Percentiles rank a stretch among this genome's conserved stretches.
Conservation (phyloP, 2,113 vertebrate species). For the Hippocampus comes region DNA sequence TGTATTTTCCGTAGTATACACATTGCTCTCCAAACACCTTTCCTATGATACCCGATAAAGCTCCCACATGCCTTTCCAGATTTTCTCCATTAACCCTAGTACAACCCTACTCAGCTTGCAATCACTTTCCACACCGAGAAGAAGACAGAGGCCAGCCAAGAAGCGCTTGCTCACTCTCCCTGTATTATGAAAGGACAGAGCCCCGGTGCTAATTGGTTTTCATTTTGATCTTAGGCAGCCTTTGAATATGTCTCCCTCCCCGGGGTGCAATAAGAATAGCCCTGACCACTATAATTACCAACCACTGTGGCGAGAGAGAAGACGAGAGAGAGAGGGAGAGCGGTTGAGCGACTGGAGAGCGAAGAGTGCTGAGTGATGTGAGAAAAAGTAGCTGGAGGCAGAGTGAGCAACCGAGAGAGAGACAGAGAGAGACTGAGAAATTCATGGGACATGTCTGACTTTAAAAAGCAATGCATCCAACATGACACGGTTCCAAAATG, state of each 20-base stretch:
- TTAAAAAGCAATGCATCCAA: neutral
- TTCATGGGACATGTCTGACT: neutral
- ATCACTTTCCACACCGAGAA: constrained; percentile 21
- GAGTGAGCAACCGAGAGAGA: neutral
- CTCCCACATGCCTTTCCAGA: constrained; percentile 12
- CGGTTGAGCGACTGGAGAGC: constrained; percentile 16
- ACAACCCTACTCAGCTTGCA: constrained; percentile 13
- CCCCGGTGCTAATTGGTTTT: constrained; percentile 64
- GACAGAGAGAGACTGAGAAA: neutral
- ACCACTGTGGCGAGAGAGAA: constrained; percentile 25
- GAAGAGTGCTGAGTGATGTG: constrained; percentile 1
- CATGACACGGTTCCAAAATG: neutral
- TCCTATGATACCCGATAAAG: constrained; percentile 15
- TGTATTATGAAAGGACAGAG: constrained; percentile 54
- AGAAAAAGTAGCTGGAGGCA: constrained; percentile 7
- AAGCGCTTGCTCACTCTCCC: constrained; percentile 24
- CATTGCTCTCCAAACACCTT: constrained; percentile 7
- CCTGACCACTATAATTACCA: constrained; percentile 60
- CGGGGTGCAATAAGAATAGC: constrained; percentile 43
- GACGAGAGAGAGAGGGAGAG: constrained; percentile 23
- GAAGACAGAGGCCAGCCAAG: constrained; percentile 35
- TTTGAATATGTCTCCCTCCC: constrained; percentile 59
- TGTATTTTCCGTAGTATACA: constrained; percentile 7
- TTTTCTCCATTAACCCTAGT: constrained; percentile 40
- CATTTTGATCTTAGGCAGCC: constrained; percentile 59